Evolutionary conservation across 2,113 vertebrate genomes (phyloP), one percentile per base, ranked within the genome.

Genomic region (Prolemur simus): DNA sequence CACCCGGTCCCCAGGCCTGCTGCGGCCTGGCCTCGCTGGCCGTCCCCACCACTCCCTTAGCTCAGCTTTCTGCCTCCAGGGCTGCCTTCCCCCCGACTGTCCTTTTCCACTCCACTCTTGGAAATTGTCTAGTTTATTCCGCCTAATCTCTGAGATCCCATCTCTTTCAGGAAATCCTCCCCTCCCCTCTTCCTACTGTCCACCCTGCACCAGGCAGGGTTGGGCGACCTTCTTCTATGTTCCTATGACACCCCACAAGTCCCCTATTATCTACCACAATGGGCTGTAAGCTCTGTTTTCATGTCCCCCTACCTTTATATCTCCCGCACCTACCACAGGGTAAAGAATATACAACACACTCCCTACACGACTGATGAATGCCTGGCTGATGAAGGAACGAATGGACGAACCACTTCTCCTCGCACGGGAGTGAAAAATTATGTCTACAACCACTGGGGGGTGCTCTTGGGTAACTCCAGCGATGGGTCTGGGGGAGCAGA

Each of bases 401-500:
- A 54, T 45, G 66, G 27, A 82, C 54, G 32, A 83, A 83, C 14
- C 0, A 7, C n/a, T 73, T n/a, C 64, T 91, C 47, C 54, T 91
- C 29, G 29, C 54, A 45, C 3, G 63, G 11, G 54, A 91, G 29
- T 25, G 27, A 85, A 90, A 77, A 29, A 63, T 21, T 78, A n/a
- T 4, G 14, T 18, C 14, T 68, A 45, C 0, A 4, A 13, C 69
- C 97, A 93, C 88, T 78, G 27, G 90, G 93, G 42, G 95, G 78
- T 5, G 23, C 42, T 91, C 54, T 2, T 58, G 93, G 68, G 96
- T 73, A 94, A 95, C 29, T 6, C 39, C 84, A 56, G 85, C 14
- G 5, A 13, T 2, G 12, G 58, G 39, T 6, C 15, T 25, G 32
- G 42, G 37, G 37, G 34, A 73, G 54, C 27, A 42, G 37, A 21